A percentile compares a stretch with the other conserved stretches of the same genome.
These are phyloP conservation scores for Tetraodon nigroviridis DNA, from an alignment of 2,113 vertebrate genomes.

Conservation along the genomic window DNA sequence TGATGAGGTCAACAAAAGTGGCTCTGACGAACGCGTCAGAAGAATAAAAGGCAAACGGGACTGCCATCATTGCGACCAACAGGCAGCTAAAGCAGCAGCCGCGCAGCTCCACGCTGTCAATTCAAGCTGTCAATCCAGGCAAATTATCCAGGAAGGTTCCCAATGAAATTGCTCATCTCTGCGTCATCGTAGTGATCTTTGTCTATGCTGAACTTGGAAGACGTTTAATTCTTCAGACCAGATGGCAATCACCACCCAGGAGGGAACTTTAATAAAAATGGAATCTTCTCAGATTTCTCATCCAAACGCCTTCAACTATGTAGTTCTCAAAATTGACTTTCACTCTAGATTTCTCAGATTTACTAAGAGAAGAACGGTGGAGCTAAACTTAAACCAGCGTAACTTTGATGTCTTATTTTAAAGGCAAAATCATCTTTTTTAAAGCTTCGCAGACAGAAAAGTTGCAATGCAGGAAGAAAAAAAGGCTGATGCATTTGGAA, in stretches of 20 bases:
- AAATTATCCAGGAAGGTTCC: conserved; percentile 24
- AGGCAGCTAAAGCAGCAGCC: conserved; percentile 53
- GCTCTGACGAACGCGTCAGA: conserved; percentile 58
- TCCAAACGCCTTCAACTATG: conserved; percentile 18
- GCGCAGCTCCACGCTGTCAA: conserved; percentile 35
- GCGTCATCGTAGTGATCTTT: no score
- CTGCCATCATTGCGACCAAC: conserved; percentile 36
- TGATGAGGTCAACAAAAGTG: conserved; percentile 67
- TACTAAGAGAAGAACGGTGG: conserved; percentile 1
- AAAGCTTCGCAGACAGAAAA: no score
- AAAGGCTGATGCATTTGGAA: no score
- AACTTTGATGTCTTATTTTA: no score
- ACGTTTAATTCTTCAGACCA: conserved; percentile 29
- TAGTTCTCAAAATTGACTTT: conserved; percentile 17
- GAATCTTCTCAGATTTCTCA: conserved; percentile 26
- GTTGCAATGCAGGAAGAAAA: no score
- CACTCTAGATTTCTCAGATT: conserved; percentile 16
- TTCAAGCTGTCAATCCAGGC: conserved; percentile 21
- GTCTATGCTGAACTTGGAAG: conserved; percentile 43
- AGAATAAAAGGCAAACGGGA: conserved; percentile 60
- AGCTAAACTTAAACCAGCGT: neutral
- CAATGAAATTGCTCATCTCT: neutral
- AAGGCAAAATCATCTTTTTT: no score
- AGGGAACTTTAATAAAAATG: conserved; percentile 38
- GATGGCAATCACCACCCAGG: conserved; percentile 40